Evolutionary conservation across 1,140 invertebrate species (phyloP).

Genomic region (Lutraria rhynchaena): DNA sequence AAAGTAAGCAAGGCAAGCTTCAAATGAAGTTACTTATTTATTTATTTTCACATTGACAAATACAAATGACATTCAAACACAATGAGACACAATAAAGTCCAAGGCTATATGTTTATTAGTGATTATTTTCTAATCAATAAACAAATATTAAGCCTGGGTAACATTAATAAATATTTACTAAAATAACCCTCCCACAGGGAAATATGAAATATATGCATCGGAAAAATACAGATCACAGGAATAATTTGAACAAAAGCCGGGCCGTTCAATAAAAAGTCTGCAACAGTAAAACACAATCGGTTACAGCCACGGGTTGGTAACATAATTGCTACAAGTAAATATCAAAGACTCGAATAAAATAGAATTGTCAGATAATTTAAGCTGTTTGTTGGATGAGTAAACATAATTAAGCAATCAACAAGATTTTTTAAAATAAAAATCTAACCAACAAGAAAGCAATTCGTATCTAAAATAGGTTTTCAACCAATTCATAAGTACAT

Average conservation of each 20-base stretch:
- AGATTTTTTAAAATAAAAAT: background rate
- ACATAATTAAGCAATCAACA: constrained; percentile 50
- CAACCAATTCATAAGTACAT: too few species aligned
- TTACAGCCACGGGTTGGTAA: constrained; percentile 8
- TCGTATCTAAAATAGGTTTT: too few species aligned
- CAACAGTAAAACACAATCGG: constrained; percentile 26
- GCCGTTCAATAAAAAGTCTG: constrained; percentile 16
- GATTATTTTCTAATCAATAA: constrained; percentile 53
- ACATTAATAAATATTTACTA: constrained; percentile 52
- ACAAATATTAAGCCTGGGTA: constrained; percentile 46
- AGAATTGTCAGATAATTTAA: constrained; percentile 34
- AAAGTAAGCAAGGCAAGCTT: constrained; percentile 36
- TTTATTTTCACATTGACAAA: constrained; percentile 57
- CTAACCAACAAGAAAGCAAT: too few species aligned
- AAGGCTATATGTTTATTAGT: constrained; percentile 36
- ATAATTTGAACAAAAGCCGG: constrained; percentile 8
- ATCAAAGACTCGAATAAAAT: constrained; percentile 37
- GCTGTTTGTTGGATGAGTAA: constrained; percentile 31
- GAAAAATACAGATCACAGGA: constrained; percentile 29
- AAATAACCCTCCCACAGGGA: constrained; percentile 26
- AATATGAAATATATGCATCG: constrained; percentile 43
- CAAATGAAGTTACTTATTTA: constrained; percentile 51
- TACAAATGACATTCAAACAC: background rate
- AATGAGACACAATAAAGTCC: constrained; percentile 16
- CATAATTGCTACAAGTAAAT: constrained; percentile 54